Evolutionary conservation across 2,888 invertebrate species (phyloP).

Genomic region (Coleophora deauratella): DNA sequence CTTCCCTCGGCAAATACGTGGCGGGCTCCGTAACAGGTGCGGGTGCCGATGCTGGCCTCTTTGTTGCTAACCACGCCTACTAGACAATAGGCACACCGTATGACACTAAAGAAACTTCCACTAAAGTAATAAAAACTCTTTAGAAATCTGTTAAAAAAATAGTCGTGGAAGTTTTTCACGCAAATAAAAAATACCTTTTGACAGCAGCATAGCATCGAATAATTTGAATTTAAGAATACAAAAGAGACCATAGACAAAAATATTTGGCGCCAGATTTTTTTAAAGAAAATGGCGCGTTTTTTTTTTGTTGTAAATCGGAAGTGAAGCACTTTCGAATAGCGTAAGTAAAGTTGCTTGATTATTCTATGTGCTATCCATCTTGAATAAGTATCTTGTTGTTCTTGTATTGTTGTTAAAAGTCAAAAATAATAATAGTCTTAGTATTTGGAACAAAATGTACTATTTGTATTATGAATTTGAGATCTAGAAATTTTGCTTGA

Average conservation of each 20-base stretch:
- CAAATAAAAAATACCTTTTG: not conserved
- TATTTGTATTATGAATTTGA: constrained; percentile 8
- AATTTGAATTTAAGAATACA: not conserved
- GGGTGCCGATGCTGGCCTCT: constrained; percentile 91
- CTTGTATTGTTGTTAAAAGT: constrained; percentile 5
- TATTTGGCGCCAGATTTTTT: not conserved
- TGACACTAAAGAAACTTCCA: not conserved
- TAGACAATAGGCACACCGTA: constrained; percentile 65
- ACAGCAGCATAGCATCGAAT: not conserved
- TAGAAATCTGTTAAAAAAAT: not conserved
- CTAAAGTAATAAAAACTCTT: not conserved
- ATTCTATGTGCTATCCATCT: constrained; percentile 3
- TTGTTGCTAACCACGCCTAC: constrained; percentile 97
- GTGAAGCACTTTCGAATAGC: constrained; percentile 8
- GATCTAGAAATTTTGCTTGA: no score
- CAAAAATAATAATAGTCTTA: not conserved
- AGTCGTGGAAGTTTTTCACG: not conserved
- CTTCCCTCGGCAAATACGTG: constrained; percentile 92
- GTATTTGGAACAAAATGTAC: not conserved
- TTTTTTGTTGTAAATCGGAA: not conserved
- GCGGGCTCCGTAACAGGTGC: constrained; percentile 89
- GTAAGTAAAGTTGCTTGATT: constrained; percentile 8
- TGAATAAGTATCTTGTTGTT: not conserved
- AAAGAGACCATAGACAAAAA: constrained; percentile 3
- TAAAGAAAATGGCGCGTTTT: not conserved